phyloP scores from a whole-genome alignment of 2,113 vertebrate species.

The Thermophis baileyi region DNA sequence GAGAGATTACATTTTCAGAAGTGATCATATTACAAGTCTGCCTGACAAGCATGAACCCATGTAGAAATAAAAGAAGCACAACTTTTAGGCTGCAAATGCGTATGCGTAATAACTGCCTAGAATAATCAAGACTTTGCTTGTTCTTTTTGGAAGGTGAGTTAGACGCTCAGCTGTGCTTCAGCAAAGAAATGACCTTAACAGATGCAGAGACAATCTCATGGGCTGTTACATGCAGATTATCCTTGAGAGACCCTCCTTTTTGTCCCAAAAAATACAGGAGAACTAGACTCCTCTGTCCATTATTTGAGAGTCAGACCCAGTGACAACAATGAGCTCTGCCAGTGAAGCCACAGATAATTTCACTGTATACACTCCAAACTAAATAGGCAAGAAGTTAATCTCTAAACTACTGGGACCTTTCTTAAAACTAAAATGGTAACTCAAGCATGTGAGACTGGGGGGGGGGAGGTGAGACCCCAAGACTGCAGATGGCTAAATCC shows the following conservation, averaged over 20 bases:
- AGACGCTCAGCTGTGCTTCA: constrained; percentile 23
- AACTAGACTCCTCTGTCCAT: not conserved
- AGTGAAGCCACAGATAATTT: not conserved
- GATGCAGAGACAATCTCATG: constrained; percentile 10
- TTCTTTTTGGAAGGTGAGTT: constrained; percentile 26
- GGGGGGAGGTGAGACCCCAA: not conserved
- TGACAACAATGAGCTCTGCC: not conserved
- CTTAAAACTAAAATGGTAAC: not conserved
- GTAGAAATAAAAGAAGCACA: constrained; percentile 26
- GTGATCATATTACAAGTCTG: constrained; percentile 5
- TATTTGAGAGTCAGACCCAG: not conserved
- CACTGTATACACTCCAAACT: not conserved
- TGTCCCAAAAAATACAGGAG: fast-evolving
- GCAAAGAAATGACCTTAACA: not conserved
- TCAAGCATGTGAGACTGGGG: not conserved
- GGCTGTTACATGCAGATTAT: not conserved
- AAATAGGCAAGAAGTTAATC: not conserved
- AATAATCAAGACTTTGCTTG: not conserved
- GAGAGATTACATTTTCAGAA: constrained; percentile 31
- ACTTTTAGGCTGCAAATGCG: not conserved
- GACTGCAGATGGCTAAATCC: constrained; percentile 21
- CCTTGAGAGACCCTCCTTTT: not conserved
- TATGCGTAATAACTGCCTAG: not conserved
- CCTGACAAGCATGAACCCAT: constrained; percentile 23
- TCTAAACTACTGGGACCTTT: not conserved